Percentiles rank a stretch among this genome's conserved stretches.
Evolutionary conservation across 2,797 vertebrate species (phyloP).

Genomic region (Hipposideros larvatus): DNA sequence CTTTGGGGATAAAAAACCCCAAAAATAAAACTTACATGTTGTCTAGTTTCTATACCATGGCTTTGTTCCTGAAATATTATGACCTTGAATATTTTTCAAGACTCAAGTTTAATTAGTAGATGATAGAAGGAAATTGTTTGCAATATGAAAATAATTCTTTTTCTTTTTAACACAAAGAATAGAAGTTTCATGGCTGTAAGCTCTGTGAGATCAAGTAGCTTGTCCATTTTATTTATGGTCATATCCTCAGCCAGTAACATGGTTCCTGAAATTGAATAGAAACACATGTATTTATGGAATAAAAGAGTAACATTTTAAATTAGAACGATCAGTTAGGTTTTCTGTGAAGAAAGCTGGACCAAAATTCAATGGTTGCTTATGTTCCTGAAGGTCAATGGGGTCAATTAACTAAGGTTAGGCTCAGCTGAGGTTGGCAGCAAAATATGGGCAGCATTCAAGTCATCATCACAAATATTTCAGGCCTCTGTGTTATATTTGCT

Average conservation of each 20-base stretch:
- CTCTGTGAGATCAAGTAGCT: background rate
- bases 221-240: background rate
- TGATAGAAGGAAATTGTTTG: background rate
- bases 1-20: background rate
- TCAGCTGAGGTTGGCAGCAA: background rate
- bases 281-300: background rate
- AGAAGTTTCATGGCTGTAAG: background rate
- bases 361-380: background rate
- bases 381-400: background rate
- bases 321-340: background rate
- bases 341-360: background rate
- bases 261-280: background rate
- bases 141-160: background rate
- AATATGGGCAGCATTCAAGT: background rate
- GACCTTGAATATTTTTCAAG: background rate
- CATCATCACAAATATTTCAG: background rate
- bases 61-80: background rate
- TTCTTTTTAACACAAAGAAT: background rate
- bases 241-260: background rate
- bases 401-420: background rate
- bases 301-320: background rate
- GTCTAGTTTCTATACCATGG: background rate
- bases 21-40: background rate
- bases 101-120: background rate
- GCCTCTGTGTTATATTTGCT: background rate